phyloP scores from a whole-genome alignment of 2,888 invertebrate species.

The Oscheius myriophilus region DNA sequence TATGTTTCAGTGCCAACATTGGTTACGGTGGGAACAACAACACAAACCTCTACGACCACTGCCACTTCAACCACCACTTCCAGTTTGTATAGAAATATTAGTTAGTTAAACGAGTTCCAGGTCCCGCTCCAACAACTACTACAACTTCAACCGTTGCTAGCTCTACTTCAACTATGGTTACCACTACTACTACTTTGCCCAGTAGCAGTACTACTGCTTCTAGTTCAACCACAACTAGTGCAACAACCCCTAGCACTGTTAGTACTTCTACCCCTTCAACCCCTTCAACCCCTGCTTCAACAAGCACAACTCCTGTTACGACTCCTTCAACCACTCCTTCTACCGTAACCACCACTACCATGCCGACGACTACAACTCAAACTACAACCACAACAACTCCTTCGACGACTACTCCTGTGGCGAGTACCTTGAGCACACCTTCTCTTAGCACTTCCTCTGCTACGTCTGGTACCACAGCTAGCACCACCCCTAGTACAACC shows the following conservation, averaged over 20 bases:
- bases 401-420: background rate
- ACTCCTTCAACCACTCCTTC: background rate
- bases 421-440: background rate
- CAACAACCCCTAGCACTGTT: background rate
- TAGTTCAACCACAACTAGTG: background rate
- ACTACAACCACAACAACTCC: background rate
- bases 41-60: background rate
- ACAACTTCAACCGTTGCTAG: background rate
- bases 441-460: background rate
- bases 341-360: background rate
- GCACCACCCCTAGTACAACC: background rate
- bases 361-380: background rate
- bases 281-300: background rate
- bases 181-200: background rate
- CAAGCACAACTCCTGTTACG: too few species aligned
- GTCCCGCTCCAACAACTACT: conserved; percentile 2
- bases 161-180: background rate
- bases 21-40: conserved; percentile 1
- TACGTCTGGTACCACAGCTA: background rate
- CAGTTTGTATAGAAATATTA: background rate
- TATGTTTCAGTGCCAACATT: conserved; percentile 1
- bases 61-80: background rate
- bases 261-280: background rate
- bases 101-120: background rate
- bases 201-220: background rate